These are phyloP conservation scores for Rhingia rostrata DNA, from an alignment of 2,888 invertebrate genomes.

Conservation along the genomic window DNA sequence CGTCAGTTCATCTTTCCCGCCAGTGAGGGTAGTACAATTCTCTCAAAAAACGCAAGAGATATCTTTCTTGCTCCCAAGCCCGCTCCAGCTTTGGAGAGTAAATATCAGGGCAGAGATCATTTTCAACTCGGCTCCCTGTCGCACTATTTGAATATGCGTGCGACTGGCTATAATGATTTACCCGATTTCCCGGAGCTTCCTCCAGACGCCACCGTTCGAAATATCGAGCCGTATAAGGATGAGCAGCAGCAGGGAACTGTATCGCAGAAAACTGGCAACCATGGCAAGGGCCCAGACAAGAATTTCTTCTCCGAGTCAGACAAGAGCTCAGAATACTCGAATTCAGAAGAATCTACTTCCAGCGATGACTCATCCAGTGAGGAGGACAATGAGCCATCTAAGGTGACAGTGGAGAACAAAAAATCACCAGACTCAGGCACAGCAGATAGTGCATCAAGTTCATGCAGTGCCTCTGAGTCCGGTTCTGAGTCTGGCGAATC, in stretches of 20 bases:
- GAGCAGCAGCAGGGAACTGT: constrained; percentile 77
- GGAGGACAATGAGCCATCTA: constrained; percentile 53
- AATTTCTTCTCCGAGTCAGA: constrained; percentile 85
- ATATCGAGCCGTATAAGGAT: constrained; percentile 84
- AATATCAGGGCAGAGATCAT: constrained; percentile 91
- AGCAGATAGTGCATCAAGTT: constrained; percentile 78
- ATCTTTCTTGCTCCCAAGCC: constrained; percentile 97
- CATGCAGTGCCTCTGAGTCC: constrained; percentile 62
- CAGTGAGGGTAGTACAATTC: constrained; percentile 83
- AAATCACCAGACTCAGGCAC: constrained; percentile 76
- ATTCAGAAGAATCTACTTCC: constrained; percentile 78
- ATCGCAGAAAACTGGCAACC: constrained; percentile 79
- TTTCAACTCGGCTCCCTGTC: constrained; percentile 97
- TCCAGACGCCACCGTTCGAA: constrained; percentile 90
- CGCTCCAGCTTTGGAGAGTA: constrained; percentile 94
- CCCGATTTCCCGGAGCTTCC: constrained; percentile 91
- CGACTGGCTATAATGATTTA: constrained; percentile 94
- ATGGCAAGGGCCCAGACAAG: constrained; percentile 83
- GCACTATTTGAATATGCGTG: constrained; percentile 94
- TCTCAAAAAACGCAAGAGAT: constrained; percentile 89
- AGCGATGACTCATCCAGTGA: constrained; percentile 76
- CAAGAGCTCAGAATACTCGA: constrained; percentile 80
- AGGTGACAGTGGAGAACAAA: constrained; percentile 47
- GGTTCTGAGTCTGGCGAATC: constrained; percentile 46
- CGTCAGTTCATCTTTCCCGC: constrained; percentile 89